Evolutionary conservation across 2,888 invertebrate genomes (phyloP), one percentile per base, ranked within the genome.

Genomic region (Omphaloscelis lunosa): DNA sequence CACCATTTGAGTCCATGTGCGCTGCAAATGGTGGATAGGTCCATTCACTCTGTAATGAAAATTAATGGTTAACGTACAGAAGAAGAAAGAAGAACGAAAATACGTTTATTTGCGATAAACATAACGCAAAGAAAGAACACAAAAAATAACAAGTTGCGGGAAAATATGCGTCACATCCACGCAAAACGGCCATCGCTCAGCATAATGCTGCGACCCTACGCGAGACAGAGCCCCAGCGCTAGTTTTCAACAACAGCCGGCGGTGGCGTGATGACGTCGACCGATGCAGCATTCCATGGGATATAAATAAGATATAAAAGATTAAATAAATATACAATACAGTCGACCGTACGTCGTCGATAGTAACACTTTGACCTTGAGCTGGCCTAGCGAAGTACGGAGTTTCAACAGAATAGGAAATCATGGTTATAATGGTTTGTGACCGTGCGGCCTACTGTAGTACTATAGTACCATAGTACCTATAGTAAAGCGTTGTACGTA

Each of bases 11-110:
- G 89, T 98, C 98, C 92, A 99, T 98, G 77, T 98, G 96, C 0
- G 98, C 99, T 72, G 97, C 97, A 93, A 99, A 99, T 2, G 99
- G 99, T 48, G 98, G 98, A 93, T 98, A 97, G 0, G 96, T 98
- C 99, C 99, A 99, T 90, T 98, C 97, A 53, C 98, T 98, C 98
- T 98, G 87, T 39, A 94, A 84, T 0, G 20, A 53, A 71, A 72
- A 29, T 76, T 41, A 65, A 20, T 27, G 41, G 34, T 27, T 2
- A n/a, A 58, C 23, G 51, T 27, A 51, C 51, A 51, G 51, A 51
- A 20, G 51, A 51, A 51, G 20, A 51, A 51, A 51, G 3, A 51
- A 51, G 20, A 23, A 51, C 8, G 3, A 20, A 23, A 51, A 23
- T 51, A 51, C 23, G 51, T 51, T 23, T 23, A 23, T 20, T 23